Conservation (phyloP, 23 tunicate species). For the Oikopleura vanhoeffeni region DNA sequence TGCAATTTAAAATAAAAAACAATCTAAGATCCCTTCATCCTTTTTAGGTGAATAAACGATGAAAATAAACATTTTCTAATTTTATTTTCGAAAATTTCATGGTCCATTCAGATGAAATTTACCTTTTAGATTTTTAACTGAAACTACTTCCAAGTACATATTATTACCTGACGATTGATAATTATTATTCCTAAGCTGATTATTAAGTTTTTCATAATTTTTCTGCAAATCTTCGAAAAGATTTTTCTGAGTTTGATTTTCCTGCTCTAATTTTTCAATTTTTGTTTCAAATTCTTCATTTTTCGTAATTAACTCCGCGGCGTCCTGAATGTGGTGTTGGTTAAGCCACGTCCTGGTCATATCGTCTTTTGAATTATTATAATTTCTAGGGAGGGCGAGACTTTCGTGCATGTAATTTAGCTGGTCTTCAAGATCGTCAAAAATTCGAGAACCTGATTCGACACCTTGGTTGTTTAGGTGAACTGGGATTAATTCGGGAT, state of each 20-base stretch:
- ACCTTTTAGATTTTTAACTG: no score
- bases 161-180: not conserved
- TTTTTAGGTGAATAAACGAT: no score
- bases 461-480: not conserved
- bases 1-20: no score
- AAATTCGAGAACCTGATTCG: not conserved
- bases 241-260: not conserved
- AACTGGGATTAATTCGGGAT: not conserved
- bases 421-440: not conserved
- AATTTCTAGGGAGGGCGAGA: not conserved
- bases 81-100: no score
- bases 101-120: no score
- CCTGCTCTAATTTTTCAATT: not conserved
- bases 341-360: not conserved
- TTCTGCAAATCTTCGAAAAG: not conserved
- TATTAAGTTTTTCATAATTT: not conserved
- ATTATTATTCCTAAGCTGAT: not conserved
- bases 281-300: conserved; percentile 7
- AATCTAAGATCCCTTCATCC: no score
- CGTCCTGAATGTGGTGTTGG: not conserved
- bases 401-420: not conserved
- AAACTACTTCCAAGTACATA: no score
- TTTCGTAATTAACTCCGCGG: not conserved
- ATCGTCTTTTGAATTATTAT: not conserved
- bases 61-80: no score